Evolutionary conservation across 2,113 vertebrate genomes (phyloP).

Genomic region (Grammomys surdaster): DNA sequence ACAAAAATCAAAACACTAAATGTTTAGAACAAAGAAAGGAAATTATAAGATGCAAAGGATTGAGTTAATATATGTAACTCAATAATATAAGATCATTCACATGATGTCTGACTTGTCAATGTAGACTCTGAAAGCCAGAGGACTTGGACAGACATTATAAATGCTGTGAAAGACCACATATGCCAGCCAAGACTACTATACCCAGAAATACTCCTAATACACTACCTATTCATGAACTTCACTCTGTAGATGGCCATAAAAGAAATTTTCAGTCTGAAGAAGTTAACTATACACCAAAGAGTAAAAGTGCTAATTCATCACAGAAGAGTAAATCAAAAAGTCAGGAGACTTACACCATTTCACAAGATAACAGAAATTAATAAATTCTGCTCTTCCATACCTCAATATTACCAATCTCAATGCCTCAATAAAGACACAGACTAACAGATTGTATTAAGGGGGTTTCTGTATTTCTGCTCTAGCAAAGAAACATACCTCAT

Average conservation of each 20-base stretch:
- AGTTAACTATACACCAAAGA: background rate
- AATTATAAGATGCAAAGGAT: background rate
- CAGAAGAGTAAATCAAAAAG: background rate
- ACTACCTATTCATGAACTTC: background rate
- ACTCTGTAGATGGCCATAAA: background rate
- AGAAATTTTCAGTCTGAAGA: background rate
- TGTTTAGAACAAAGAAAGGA: background rate
- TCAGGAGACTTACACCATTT: background rate
- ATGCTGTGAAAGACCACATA: background rate
- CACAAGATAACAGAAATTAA: background rate
- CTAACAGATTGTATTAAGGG: background rate
- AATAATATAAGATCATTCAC: background rate
- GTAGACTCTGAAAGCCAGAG: background rate
- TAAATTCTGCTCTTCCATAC: background rate
- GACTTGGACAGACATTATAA: too few relatives aligned
- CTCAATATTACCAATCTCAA: background rate
- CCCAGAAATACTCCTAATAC: background rate
- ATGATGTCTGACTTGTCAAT: background rate
- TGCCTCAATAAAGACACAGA: background rate
- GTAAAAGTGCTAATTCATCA: background rate
- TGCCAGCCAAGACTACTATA: background rate
- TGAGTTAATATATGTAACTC: too few relatives aligned
- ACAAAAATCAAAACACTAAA: background rate
- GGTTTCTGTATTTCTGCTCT: background rate
- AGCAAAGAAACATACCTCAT: background rate